phyloP scores from a whole-genome alignment of 92 coral and sea anemone species.

The Umimayanthus kanabou region DNA sequence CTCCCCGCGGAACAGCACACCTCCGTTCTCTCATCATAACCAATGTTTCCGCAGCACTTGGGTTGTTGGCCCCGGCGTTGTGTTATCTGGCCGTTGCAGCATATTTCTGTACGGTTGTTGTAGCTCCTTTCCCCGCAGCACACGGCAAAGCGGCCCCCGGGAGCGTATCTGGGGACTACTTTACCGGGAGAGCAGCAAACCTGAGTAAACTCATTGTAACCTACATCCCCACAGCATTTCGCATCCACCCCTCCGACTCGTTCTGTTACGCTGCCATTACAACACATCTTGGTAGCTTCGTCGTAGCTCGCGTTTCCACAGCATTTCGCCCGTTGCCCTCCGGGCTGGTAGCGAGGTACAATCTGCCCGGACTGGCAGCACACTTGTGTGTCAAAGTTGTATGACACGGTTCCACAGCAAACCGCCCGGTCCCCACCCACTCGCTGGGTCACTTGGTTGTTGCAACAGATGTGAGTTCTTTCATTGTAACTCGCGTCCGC shows the following conservation, averaged over 20 bases:
- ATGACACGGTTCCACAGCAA: conserved; percentile 43
- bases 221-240: conserved; percentile 38
- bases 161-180: conserved; percentile 42
- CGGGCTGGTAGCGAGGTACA: conserved; percentile 33
- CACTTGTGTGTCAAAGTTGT: conserved; percentile 37
- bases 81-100: conserved; percentile 43
- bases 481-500: conserved; percentile 44
- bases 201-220: conserved; percentile 43
- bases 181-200: conserved; percentile 44
- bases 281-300: conserved; percentile 39
- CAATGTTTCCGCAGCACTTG: conserved; percentile 44
- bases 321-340: conserved; percentile 29
- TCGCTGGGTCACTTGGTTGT: conserved; percentile 10
- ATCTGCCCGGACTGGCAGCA: conserved; percentile 37
- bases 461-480: conserved; percentile 43
- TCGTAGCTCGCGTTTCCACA: conserved; percentile 44
- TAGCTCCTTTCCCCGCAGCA: conserved; percentile 47
- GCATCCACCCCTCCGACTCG: conserved; percentile 33
- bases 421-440: conserved; percentile 23
- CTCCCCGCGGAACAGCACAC: conserved; percentile 46
- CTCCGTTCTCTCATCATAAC: conserved; percentile 38
- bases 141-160: conserved; percentile 36
- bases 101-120: conserved; percentile 39
- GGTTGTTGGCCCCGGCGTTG: conserved; percentile 39
- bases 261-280: conserved; percentile 29